Percentiles rank a stretch among this genome's conserved stretches.
Conservation (phyloP, 2,113 vertebrate genomes). For the Clupea harengus region DNA sequence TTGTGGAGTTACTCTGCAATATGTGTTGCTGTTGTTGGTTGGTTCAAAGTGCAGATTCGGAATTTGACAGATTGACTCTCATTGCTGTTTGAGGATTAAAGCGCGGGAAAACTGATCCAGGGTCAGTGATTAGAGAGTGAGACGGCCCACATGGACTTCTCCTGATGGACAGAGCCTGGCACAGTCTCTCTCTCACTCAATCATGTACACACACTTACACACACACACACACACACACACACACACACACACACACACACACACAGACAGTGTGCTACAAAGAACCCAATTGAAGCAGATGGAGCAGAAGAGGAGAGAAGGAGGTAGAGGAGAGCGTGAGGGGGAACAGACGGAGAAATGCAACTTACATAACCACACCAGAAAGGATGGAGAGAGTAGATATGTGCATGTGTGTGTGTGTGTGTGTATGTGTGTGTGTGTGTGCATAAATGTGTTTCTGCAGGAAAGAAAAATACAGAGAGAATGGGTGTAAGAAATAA, state of each 20-base stretch:
- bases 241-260: conserved; percentile 12
- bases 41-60: not conserved
- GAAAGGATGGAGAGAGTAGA: not conserved
- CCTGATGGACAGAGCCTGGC: not conserved
- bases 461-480: not conserved
- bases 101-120: not conserved
- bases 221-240: not conserved
- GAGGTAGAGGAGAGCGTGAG: conserved; percentile 20
- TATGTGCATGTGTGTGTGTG: not conserved
- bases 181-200: not conserved
- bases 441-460: not conserved
- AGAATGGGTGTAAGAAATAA: not conserved
- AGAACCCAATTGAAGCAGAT: not conserved
- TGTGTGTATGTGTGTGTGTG: not conserved
- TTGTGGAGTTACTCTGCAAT: not conserved
- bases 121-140: not conserved
- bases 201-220: too few relatives aligned
- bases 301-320: not conserved
- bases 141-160: not conserved
- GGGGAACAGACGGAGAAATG: conserved; percentile 26
- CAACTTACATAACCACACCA: conserved; percentile 20
- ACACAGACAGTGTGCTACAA: not conserved
- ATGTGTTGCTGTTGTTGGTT: not conserved
- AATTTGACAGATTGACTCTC: not conserved
- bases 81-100: not conserved